Conservation (phyloP, 2,888 invertebrate species). For the Celastrina argiolus region DNA sequence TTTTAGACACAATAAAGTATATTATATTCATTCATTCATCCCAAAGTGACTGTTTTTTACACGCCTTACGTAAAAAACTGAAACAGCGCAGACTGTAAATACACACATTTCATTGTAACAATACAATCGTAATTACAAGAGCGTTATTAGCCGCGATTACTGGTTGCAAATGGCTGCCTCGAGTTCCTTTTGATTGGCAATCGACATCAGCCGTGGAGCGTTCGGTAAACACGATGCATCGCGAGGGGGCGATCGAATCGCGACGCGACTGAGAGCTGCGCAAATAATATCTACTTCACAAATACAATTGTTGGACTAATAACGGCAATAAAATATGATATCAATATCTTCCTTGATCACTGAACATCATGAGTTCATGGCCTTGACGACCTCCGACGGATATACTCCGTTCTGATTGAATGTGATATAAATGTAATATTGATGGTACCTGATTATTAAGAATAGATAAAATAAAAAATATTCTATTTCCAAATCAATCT, state of each 20-base stretch:
- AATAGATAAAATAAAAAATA: too few species aligned
- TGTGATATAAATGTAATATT: too few species aligned
- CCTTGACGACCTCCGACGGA: background rate
- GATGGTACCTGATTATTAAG: too few species aligned
- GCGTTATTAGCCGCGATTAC: constrained; percentile 56
- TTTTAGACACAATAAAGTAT: too few species aligned
- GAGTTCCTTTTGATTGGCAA: constrained; percentile 59
- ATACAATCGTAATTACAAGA: constrained; percentile 24
- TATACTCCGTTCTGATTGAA: too few species aligned
- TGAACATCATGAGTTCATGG: background rate
- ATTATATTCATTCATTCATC: too few species aligned
- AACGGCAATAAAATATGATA: background rate
- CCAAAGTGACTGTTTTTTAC: too few species aligned
- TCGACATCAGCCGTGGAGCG: constrained; percentile 68
- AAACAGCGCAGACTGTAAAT: too few species aligned
- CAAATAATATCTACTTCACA: constrained; percentile 54
- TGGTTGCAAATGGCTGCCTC: constrained; percentile 49
- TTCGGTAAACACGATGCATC: constrained; percentile 67
- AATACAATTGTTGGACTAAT: constrained; percentile 26
- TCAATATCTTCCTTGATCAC: background rate
- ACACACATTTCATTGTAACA: background rate
- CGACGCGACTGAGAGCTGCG: constrained; percentile 55
- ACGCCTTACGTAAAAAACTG: too few species aligned
- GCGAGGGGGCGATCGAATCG: constrained; percentile 52
- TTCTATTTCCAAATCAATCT: too few species aligned